Percentiles rank a stretch among this genome's conserved stretches.
These are phyloP conservation scores for Microcaecilia unicolor DNA, from an alignment of 2,797 vertebrate genomes.

Conservation along the genomic window DNA sequence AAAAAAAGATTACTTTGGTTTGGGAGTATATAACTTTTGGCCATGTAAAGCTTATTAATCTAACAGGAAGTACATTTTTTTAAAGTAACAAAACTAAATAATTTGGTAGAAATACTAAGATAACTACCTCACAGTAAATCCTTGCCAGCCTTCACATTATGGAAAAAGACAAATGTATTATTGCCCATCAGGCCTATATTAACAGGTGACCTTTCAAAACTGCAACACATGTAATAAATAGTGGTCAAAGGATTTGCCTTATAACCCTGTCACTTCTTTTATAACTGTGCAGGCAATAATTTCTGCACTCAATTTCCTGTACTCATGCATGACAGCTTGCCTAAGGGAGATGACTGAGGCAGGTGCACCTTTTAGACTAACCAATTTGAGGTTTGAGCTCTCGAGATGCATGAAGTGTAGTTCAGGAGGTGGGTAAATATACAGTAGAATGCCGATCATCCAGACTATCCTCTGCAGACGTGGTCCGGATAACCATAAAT, in stretches of 20 bases:
- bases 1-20: too few species aligned
- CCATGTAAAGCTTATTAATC: constrained; percentile 10
- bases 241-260: constrained; percentile 46
- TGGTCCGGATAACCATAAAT: too few species aligned
- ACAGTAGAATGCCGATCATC: too few species aligned
- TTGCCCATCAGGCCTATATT: constrained; percentile 25
- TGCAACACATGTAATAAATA: constrained; percentile 31
- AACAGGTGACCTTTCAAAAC: constrained; percentile 30
- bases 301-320: constrained; percentile 53
- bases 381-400: too few species aligned
- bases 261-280: constrained; percentile 41
- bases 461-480: too few species aligned
- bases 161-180: constrained; percentile 27
- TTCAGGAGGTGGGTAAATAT: too few species aligned
- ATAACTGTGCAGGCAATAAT: constrained; percentile 29
- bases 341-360: too few species aligned
- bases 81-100: constrained; percentile 11
- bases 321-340: constrained; percentile 33
- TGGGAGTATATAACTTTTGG: too few species aligned
- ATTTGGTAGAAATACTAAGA: constrained; percentile 7
- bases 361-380: too few species aligned
- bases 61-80: not conserved
- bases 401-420: too few species aligned
- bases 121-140: constrained; percentile 13
- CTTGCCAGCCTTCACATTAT: not conserved